Conservation (phyloP, 2,888 invertebrate species). For the Stenchaetothrips biformis region DNA sequence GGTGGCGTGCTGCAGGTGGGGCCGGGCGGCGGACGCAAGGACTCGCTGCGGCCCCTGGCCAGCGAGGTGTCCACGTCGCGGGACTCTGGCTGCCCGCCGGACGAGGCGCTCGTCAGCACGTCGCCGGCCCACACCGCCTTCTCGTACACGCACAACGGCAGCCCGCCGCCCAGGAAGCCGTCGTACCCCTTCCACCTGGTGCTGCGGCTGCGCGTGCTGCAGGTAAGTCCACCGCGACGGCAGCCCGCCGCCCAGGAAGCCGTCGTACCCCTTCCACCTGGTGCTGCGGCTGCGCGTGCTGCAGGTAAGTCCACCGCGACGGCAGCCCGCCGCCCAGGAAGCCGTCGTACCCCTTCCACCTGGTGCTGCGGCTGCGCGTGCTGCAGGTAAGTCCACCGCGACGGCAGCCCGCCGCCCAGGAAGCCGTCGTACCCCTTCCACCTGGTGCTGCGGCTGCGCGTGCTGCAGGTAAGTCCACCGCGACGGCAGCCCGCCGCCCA, state of each 20-base stretch:
- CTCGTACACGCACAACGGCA: background rate
- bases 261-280: conserved; percentile 13
- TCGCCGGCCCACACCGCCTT: background rate
- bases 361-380: background rate
- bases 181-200: conserved; percentile 19
- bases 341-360: conserved; percentile 9
- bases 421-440: conserved; percentile 1
- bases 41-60: background rate
- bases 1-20: background rate
- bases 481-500: background rate
- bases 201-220: background rate
- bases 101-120: background rate
- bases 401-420: background rate
- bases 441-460: background rate
- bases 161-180: background rate
- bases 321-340: background rate
- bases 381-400: background rate
- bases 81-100: conserved; percentile 7
- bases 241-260: background rate
- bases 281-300: background rate
- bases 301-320: background rate
- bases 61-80: conserved; percentile 17
- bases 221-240: background rate
- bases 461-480: background rate
- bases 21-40: background rate